Evolutionary conservation across 2,797 vertebrate genomes (phyloP).

Genomic region (Sciurus vulgaris): DNA sequence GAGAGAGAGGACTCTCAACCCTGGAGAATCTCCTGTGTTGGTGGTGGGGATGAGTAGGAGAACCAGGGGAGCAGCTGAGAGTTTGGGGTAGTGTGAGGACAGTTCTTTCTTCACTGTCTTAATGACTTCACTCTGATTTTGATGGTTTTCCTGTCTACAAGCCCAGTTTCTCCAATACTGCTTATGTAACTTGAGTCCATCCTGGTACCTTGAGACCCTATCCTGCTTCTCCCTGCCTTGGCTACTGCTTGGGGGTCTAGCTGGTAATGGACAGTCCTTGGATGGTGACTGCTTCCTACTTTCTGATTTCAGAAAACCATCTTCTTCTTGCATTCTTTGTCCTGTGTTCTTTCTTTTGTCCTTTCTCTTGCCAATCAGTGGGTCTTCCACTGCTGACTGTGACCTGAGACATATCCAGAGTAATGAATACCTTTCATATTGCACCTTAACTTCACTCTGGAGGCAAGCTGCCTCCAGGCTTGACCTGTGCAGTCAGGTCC

Average conservation of each 20-base stretch:
- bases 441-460: not conserved
- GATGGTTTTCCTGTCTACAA: not conserved
- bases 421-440: not conserved
- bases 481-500: not conserved
- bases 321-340: not conserved
- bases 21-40: not conserved
- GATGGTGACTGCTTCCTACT: not conserved
- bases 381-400: not conserved
- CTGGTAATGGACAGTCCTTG: not conserved
- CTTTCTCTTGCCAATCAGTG: fast-evolving
- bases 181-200: not conserved
- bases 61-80: not conserved
- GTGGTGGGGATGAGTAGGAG: not conserved
- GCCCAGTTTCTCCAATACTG: not conserved
- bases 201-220: not conserved
- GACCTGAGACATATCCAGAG: not conserved
- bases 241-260: not conserved
- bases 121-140: not conserved
- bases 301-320: not conserved
- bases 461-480: not conserved
- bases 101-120: not conserved
- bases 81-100: not conserved
- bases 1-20: not conserved
- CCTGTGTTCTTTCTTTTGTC: not conserved
- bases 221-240: not conserved